Evolutionary conservation across 2,113 vertebrate species (phyloP), one percentile per base, ranked within the genome.

Genomic region (Strix uralensis): DNA sequence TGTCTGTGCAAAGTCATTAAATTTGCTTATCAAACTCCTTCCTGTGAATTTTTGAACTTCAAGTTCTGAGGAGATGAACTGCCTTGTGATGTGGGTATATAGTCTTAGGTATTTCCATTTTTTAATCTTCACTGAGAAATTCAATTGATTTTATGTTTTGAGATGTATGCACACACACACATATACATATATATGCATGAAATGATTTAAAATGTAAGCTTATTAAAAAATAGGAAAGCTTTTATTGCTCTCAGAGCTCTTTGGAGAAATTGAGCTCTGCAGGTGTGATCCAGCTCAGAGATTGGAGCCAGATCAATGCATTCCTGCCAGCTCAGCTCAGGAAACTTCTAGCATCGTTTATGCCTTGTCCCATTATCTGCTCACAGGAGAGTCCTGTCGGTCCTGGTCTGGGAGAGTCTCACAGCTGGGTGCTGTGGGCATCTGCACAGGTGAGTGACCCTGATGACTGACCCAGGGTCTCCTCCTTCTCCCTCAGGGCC

Each of bases 21-120:
- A 92, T 80, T 82, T 95, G 36, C 84, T 91, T 94, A 88, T 77
- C 62, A 62, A 66, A 42, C 59, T 87, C 51, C 38, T 94, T 85
- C 16, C 59, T 78, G 62, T 49, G 92, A 90, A 55, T 87, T 92
- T 92, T 92, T 95, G 69, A 94, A 86, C 86, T 93, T 82, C n/a
- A 85, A 1, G 49, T 92, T 90, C 73, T 84, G 42, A 88, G 78
- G 57, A 94, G 77, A 94, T 92, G 84, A 96, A 83, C 84, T 92
- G 75, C 32, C 85, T 91, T 91, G 55, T 88, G 65, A 84, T 89
- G 44, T 91, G 55, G 42, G 9, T 91, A 46, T 65, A 46, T 46
- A 92, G 80, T 85, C 52, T 83, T 78, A 81, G 42, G 85, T 81
- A 86, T 92, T 95, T 79, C 40, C 16, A 30, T 49, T 75, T 94